These are phyloP conservation scores for Prochilodus magdalenae DNA, from an alignment of 2,113 vertebrate species.

Conservation along the genomic window DNA sequence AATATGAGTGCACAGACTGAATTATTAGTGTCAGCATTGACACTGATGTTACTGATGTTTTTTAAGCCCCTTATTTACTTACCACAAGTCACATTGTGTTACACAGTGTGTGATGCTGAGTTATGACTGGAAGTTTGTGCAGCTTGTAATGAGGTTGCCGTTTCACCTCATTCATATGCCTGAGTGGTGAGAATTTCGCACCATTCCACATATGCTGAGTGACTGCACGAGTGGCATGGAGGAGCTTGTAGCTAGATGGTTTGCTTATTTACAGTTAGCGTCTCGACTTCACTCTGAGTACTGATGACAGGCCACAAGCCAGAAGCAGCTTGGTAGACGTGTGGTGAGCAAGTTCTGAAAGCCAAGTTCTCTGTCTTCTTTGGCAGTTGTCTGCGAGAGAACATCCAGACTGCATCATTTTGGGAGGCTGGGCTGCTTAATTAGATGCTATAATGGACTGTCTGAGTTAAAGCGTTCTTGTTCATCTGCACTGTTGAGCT, in stretches of 20 bases:
- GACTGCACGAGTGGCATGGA: not conserved
- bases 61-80: not conserved
- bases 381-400: constrained; percentile 20
- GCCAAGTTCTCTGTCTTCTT: not conserved
- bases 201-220: constrained; percentile 20
- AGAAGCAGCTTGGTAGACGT: constrained; percentile 40
- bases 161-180: not conserved
- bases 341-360: constrained; percentile 16
- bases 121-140: too few relatives aligned
- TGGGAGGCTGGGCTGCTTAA: constrained; percentile 23
- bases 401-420: not conserved
- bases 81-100: not conserved
- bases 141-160: not conserved
- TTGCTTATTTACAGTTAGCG: constrained; percentile 62
- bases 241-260: not conserved
- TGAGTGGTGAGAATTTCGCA: constrained; percentile 3
- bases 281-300: constrained; percentile 52
- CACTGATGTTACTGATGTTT: not conserved
- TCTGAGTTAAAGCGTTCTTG: not conserved
- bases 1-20: not conserved
- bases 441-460: constrained; percentile 29
- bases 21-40: not conserved
- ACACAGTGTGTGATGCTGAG: not conserved
- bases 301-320: constrained; percentile 64
- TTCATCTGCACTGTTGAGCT: not conserved